Evolutionary conservation across 2,113 vertebrate genomes (phyloP).

Genomic region (Aviceda subcristata): DNA sequence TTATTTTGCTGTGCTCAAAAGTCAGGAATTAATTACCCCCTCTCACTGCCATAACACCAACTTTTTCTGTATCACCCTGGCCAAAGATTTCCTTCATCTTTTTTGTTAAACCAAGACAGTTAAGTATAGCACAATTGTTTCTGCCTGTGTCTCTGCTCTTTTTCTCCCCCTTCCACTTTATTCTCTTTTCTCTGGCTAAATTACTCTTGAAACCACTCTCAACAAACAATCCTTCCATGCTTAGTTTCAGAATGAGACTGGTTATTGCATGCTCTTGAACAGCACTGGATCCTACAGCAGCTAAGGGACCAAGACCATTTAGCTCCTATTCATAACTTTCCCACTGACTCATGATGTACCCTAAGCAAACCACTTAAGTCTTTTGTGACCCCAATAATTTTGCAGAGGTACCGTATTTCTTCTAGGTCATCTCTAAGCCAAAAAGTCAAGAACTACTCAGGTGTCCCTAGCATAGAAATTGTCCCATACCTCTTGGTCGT

Average conservation of each 20-base stretch:
- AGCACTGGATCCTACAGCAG: neutral
- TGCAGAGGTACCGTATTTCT: neutral
- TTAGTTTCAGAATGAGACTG: neutral
- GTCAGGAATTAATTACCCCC: neutral
- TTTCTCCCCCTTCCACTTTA: neutral
- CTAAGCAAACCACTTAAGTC: neutral
- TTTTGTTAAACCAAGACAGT: too few species aligned
- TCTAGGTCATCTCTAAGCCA: neutral
- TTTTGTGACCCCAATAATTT: neutral
- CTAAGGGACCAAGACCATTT: neutral
- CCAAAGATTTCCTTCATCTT: neutral
- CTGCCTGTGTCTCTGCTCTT: neutral
- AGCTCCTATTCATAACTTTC: neutral
- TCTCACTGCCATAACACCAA: neutral
- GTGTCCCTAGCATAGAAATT: neutral
- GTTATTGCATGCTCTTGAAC: neutral
- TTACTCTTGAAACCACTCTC: neutral
- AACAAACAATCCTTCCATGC: neutral
- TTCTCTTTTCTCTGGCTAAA: neutral
- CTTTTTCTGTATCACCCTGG: neutral
- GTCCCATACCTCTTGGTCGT: neutral
- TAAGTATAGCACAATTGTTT: neutral
- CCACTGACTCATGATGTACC: neutral
- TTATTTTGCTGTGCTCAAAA: neutral
- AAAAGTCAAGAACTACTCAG: neutral